Evolutionary conservation across 2,113 vertebrate species (phyloP).

Genomic region (Oreochromis tanganicae): DNA sequence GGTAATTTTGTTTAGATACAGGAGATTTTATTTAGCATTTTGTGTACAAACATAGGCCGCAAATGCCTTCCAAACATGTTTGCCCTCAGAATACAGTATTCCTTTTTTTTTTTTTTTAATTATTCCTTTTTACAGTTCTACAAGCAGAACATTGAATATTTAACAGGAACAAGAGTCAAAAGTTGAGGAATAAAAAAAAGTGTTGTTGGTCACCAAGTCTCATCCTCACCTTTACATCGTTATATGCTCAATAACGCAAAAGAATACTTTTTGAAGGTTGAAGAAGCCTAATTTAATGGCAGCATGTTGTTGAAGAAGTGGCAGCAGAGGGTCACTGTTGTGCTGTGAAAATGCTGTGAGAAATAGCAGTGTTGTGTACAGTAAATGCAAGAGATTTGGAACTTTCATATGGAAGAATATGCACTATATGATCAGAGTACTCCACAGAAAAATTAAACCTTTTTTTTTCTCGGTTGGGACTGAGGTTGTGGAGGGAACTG

Average conservation of each 20-base stretch:
- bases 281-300: conserved; percentile 4
- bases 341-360: conserved; percentile 7
- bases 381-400: conserved; percentile 22
- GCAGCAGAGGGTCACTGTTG: not conserved
- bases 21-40: conserved; percentile 77
- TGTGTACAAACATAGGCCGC: conserved; percentile 75
- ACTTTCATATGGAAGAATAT: conserved; percentile 51
- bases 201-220: conserved; percentile 39
- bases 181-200: conserved; percentile 40
- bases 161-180: conserved; percentile 48
- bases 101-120: conserved; percentile 13
- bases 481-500: conserved; percentile 15
- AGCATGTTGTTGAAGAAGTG: not conserved
- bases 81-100: conserved; percentile 63
- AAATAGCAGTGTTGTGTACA: conserved; percentile 14
- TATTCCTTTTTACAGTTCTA: conserved; percentile 63
- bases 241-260: conserved; percentile 13
- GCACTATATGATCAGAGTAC: conserved; percentile 31
- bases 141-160: conserved; percentile 63
- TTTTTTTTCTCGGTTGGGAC: not conserved
- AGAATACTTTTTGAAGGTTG: conserved; percentile 10
- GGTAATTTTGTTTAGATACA: conserved; percentile 59
- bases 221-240: conserved; percentile 8
- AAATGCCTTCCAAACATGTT: conserved; percentile 72
- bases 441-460: conserved; percentile 18